Evolutionary conservation across 2,113 vertebrate species (phyloP).

Genomic region (Mormyrus lacerda): DNA sequence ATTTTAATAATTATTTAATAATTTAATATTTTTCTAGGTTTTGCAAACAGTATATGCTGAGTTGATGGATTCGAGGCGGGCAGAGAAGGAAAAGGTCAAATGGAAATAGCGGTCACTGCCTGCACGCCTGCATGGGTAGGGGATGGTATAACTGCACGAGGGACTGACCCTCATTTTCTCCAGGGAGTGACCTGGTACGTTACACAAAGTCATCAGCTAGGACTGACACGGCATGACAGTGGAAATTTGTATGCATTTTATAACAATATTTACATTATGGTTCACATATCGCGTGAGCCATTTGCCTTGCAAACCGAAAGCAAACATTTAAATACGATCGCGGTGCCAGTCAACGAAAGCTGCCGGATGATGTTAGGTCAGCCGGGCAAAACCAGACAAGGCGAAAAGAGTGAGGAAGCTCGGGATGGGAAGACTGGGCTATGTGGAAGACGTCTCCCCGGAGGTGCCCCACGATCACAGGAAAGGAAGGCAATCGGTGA

Average conservation of each 20-base stretch:
- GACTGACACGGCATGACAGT: neutral
- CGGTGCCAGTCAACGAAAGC: neutral
- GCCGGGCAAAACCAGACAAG: neutral
- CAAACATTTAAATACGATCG: neutral
- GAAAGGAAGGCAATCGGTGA: neutral
- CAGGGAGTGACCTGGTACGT: neutral
- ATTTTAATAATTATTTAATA: too few species aligned
- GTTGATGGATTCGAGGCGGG: neutral
- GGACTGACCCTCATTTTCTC: slow-evolving; percentile 1
- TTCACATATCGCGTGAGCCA: neutral
- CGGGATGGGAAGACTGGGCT: slow-evolving; percentile 17
- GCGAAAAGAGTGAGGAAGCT: neutral
- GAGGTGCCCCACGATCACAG: neutral
- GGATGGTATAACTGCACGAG: neutral
- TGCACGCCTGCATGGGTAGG: neutral
- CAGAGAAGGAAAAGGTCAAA: slow-evolving; percentile 15
- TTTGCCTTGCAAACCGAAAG: neutral
- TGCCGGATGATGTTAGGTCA: neutral
- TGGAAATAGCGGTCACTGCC: neutral
- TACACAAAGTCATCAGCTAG: neutral
- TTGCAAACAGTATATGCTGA: slow-evolving; percentile 6
- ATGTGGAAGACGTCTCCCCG: neutral
- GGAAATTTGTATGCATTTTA: neutral
- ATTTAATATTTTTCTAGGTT: neutral
- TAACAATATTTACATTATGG: neutral